A percentile compares a stretch with the other conserved stretches of the same genome.
Conservation (phyloP, 2,888 invertebrate genomes). For the Eupithecia dodoneata region DNA sequence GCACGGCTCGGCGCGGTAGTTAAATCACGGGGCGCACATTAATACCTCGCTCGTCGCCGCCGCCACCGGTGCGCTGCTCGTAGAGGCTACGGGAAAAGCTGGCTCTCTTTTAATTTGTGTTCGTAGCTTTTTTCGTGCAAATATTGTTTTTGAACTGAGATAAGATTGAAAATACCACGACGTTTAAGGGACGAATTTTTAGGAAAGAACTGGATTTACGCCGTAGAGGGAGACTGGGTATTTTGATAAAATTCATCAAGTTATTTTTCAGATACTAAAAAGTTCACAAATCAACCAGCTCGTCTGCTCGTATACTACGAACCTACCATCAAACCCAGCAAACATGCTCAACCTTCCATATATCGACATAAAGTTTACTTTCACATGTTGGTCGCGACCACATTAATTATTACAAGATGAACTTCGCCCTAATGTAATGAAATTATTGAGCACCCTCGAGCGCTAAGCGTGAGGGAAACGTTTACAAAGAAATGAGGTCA, state of each 20-base stretch:
- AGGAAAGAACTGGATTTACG: not conserved
- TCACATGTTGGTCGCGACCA: not conserved
- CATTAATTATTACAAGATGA: constrained; percentile 36
- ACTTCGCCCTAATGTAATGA: constrained; percentile 38
- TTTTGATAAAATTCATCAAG: not conserved
- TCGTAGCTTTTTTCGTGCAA: not conserved
- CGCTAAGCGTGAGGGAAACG: not conserved
- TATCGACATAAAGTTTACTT: constrained; percentile 19
- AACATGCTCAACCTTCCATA: constrained; percentile 7
- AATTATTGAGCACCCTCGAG: constrained; percentile 33
- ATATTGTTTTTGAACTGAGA: not conserved
- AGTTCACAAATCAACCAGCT: not conserved
- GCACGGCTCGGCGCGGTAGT: constrained; percentile 5
- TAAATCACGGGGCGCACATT: constrained; percentile 26
- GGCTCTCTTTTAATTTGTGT: not conserved
- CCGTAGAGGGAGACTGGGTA: not conserved
- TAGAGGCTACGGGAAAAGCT: not conserved
- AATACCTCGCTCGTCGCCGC: constrained; percentile 31
- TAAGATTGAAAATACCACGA: not conserved
- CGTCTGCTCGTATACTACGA: not conserved
- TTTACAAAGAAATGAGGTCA: constrained; percentile 4
- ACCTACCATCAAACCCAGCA: constrained; percentile 8
- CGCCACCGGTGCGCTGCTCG: not conserved
- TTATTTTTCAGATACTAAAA: not conserved
- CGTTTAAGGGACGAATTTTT: not conserved